A percentile compares a stretch with the other conserved stretches of the same genome.
Evolutionary conservation across 35 echinoderm and acorn worm species (phyloP).

Genomic region (Acanthaster planci): DNA sequence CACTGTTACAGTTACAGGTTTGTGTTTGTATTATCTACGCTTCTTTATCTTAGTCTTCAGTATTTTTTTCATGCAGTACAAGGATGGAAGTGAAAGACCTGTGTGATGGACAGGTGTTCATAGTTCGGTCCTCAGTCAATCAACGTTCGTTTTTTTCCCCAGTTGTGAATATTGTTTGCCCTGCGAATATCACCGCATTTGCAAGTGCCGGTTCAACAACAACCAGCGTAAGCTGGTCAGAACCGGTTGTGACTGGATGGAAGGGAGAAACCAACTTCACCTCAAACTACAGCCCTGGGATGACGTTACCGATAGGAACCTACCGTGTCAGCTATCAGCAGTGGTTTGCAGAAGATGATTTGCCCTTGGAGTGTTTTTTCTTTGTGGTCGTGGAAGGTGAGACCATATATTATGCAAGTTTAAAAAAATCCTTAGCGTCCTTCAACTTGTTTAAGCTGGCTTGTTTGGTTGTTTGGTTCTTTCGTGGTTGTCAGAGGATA

Average conservation of each 20-base stretch:
- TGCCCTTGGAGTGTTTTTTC: neutral
- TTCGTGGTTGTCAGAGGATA: too few relatives aligned
- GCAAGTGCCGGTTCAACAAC: neutral
- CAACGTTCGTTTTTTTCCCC: neutral
- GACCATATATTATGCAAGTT: too few relatives aligned
- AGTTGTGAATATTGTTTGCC: constrained; percentile 6
- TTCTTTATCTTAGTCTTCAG: too few relatives aligned
- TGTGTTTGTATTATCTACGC: too few relatives aligned
- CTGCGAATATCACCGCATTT: neutral
- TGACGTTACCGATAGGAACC: neutral
- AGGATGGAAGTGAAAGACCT: too few relatives aligned
- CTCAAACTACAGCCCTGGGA: neutral
- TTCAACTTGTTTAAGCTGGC: too few relatives aligned
- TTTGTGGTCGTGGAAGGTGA: neutral
- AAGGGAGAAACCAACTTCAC: neutral
- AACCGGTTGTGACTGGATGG: constrained; percentile 13
- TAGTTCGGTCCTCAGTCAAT: too few relatives aligned
- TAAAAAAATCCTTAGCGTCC: too few relatives aligned
- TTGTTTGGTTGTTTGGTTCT: too few relatives aligned
- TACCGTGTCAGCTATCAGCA: neutral
- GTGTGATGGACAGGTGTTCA: too few relatives aligned
- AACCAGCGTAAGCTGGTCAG: neutral
- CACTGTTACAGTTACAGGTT: neutral
- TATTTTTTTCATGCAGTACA: too few relatives aligned
- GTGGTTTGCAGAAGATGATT: neutral